These are phyloP conservation scores for Strigamia crassipes DNA, from an alignment of 2,888 invertebrate genomes.

Conservation along the genomic window DNA sequence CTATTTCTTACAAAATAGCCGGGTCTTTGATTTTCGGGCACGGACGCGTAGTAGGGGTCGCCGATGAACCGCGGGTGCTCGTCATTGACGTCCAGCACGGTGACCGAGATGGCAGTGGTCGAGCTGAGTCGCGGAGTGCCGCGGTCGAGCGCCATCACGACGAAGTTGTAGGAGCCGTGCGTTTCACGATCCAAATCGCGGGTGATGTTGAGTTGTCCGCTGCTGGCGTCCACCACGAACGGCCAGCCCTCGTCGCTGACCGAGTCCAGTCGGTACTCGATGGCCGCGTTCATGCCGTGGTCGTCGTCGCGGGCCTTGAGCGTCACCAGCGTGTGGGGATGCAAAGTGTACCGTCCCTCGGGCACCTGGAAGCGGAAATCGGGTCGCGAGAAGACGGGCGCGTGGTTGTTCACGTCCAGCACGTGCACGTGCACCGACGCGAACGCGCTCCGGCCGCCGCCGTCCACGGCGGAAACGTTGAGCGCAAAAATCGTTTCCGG, in stretches of 20 bases:
- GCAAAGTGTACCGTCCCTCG: constrained; percentile 72
- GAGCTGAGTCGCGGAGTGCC: constrained; percentile 71
- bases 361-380: constrained; percentile 81
- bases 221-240: constrained; percentile 54
- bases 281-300: constrained; percentile 76
- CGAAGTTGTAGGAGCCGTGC: constrained; percentile 53
- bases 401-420: constrained; percentile 74
- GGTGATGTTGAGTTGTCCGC: constrained; percentile 54
- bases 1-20: constrained; percentile 63
- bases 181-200: constrained; percentile 54
- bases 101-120: constrained; percentile 70
- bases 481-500: constrained; percentile 58
- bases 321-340: constrained; percentile 65
- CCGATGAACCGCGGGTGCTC: constrained; percentile 79
- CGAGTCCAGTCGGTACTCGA: constrained; percentile 67
- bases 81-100: constrained; percentile 81
- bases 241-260: constrained; percentile 53
- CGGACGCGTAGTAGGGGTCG: constrained; percentile 76
- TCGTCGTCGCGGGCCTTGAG: constrained; percentile 80
- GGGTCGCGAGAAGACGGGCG: constrained; percentile 78
- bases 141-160: constrained; percentile 69
- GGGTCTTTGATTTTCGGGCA: constrained; percentile 74
- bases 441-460: constrained; percentile 73
- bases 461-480: constrained; percentile 76
- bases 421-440: constrained; percentile 74